phyloP scores from a whole-genome alignment of 2,888 invertebrate genomes.

The Portevinia maculata region DNA sequence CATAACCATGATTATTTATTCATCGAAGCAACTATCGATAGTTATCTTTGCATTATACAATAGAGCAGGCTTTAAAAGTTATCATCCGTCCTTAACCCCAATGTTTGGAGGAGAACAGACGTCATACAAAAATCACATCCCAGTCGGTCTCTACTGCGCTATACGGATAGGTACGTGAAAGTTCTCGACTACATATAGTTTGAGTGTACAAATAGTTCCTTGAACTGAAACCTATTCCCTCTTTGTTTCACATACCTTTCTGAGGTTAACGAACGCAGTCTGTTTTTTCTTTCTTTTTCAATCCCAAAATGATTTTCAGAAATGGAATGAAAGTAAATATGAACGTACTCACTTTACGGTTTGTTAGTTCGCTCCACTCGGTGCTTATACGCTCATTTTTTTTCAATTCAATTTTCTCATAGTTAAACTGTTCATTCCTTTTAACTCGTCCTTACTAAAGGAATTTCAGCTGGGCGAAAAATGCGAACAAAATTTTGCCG shows the following conservation, averaged over 20 bases:
- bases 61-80: not conserved
- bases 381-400: conserved; percentile 44
- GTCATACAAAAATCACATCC: conserved; percentile 1
- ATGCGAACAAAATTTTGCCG: conserved; percentile 51
- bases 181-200: conserved; percentile 23
- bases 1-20: conserved; percentile 14
- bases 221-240: conserved; percentile 20
- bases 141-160: not conserved
- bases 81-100: conserved; percentile 1
- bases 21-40: conserved; percentile 12
- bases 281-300: conserved; percentile 23
- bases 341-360: not conserved
- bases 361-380: conserved; percentile 38
- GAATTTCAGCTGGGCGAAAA: conserved; percentile 56
- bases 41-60: conserved; percentile 1
- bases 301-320: conserved; percentile 15
- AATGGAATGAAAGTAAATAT: conserved; percentile 6
- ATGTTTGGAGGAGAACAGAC: conserved; percentile 1
- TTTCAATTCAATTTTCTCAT: conserved; percentile 28
- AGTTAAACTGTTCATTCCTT: conserved; percentile 10
- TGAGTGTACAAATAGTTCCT: conserved; percentile 26
- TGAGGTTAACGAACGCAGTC: conserved; percentile 58
- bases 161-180: conserved; percentile 25
- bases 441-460: conserved; percentile 18
- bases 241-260: conserved; percentile 49